Conservation (phyloP, 1,140 invertebrate species). For the Acyrthosiphon pisum region DNA sequence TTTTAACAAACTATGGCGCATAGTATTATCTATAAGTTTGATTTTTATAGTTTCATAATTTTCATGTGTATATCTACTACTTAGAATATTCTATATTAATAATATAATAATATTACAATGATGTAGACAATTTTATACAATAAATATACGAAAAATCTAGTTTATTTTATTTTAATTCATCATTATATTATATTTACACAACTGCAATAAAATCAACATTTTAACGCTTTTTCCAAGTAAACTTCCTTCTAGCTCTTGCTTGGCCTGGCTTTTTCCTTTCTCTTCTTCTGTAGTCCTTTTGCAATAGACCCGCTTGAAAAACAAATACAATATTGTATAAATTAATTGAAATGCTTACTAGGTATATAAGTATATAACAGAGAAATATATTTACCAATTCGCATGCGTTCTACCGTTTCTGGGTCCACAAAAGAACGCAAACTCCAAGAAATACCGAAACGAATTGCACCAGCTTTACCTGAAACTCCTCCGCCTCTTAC, state of each 20-base stretch:
- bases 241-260: slow-evolving; percentile 87
- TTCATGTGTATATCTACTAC: background rate
- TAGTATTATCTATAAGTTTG: background rate
- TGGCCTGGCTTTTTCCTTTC: slow-evolving; percentile 96
- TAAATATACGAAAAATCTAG: slow-evolving; percentile 2
- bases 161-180: slow-evolving; percentile 20
- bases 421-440: slow-evolving; percentile 82
- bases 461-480: slow-evolving; percentile 82
- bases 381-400: slow-evolving; percentile 71
- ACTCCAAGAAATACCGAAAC: slow-evolving; percentile 82
- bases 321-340: slow-evolving; percentile 29
- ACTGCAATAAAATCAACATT: slow-evolving; percentile 32
- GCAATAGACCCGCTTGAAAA: slow-evolving; percentile 82
- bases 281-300: slow-evolving; percentile 76
- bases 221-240: slow-evolving; percentile 92
- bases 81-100: background rate
- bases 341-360: background rate
- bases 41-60: background rate
- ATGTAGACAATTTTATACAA: background rate
- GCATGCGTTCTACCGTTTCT: slow-evolving; percentile 82
- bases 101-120: background rate
- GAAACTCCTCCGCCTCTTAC: slow-evolving; percentile 71
- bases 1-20: too few relatives aligned
- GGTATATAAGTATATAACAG: background rate
- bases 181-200: background rate